Percentiles rank a stretch among this genome's conserved stretches.
phyloP scores from a whole-genome alignment of 2,113 vertebrate genomes.

The Xenopus tropicalis region DNA sequence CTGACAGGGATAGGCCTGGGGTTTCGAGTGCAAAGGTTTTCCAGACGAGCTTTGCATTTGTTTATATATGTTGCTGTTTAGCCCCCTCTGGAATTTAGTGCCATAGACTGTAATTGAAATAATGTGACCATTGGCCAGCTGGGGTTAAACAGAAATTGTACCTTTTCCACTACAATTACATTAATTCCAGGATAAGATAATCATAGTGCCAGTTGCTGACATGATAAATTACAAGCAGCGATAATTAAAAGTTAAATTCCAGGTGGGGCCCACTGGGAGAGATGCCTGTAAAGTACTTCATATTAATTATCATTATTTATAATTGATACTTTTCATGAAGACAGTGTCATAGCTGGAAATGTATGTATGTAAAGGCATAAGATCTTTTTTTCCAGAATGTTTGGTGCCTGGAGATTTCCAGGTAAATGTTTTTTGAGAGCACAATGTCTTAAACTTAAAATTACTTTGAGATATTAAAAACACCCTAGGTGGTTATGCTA shows the following conservation, averaged over 20 bases:
- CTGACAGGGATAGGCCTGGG: not conserved
- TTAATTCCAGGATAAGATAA: slow-evolving; percentile 19
- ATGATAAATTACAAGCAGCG: not conserved
- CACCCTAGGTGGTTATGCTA: no score
- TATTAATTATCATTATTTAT: not conserved
- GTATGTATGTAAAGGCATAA: no score
- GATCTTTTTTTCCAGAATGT: no score
- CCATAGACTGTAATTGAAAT: not conserved
- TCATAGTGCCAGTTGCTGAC: slow-evolving; percentile 6
- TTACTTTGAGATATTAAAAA: no score
- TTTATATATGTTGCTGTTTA: slow-evolving; percentile 1
- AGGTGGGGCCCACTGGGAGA: not conserved
- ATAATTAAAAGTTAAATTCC: slow-evolving; percentile 14
- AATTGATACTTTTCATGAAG: not conserved
- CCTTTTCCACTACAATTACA: slow-evolving; percentile 2
- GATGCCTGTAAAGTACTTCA: not conserved
- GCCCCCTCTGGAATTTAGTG: not conserved
- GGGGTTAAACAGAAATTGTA: not conserved
- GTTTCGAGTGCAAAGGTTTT: not conserved
- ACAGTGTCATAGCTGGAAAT: no score
- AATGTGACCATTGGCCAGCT: not conserved
- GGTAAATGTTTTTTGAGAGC: no score
- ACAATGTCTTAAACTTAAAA: no score
- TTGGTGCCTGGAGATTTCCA: no score
- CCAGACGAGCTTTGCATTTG: not conserved